A percentile compares a stretch with the other conserved stretches of the same genome.
Evolutionary conservation across 2,797 vertebrate species (phyloP).

Genomic region (Enteromius radiatus): DNA sequence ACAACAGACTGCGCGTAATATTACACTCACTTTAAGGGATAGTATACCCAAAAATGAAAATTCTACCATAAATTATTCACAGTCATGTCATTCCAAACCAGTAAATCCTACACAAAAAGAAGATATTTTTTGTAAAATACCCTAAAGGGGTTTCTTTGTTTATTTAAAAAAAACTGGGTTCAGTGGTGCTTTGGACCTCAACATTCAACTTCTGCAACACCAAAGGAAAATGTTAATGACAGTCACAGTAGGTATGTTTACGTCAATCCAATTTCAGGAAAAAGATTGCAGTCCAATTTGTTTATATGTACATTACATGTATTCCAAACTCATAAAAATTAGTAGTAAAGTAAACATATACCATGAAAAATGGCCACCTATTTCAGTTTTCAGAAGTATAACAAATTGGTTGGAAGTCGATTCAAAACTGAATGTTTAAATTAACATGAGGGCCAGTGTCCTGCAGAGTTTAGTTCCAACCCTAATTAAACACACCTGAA

Average conservation of each 20-base stretch:
- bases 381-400: not conserved
- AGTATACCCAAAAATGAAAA: not conserved
- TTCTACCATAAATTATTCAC: not conserved
- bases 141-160: not conserved
- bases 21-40: not conserved
- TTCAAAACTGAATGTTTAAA: not conserved
- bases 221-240: not conserved
- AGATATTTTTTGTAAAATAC: not conserved
- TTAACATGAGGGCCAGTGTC: not conserved
- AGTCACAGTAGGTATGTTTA: not conserved
- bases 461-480: too few species aligned
- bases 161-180: not conserved
- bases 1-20: constrained; percentile 9
- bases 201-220: not conserved
- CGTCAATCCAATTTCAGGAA: not conserved
- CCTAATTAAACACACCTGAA: too few species aligned
- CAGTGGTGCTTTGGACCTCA: not conserved
- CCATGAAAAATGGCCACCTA: not conserved
- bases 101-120: not conserved
- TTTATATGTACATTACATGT: not conserved
- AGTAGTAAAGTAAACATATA: not conserved
- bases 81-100: not conserved
- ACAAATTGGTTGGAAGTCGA: not conserved
- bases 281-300: not conserved
- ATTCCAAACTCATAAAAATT: not conserved